These are phyloP conservation scores for Copsychus sechellarum DNA, from an alignment of 2,113 vertebrate genomes.

Conservation along the genomic window DNA sequence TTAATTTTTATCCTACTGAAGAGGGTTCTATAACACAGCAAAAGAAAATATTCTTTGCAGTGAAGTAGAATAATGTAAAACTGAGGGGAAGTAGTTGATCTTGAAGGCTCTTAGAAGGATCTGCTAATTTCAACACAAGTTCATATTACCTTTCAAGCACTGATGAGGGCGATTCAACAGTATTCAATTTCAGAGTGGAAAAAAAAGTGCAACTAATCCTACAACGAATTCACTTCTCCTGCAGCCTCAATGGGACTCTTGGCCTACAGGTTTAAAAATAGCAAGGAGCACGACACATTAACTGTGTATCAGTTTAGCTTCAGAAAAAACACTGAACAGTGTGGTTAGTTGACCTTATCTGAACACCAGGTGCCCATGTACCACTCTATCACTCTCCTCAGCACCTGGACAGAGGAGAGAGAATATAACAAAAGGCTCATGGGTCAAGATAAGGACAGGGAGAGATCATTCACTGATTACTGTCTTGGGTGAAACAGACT, in stretches of 20 bases:
- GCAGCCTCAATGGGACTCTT: background rate
- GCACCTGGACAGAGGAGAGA: background rate
- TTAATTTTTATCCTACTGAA: background rate
- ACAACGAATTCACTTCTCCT: background rate
- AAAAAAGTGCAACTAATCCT: background rate
- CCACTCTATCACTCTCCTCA: accelerated
- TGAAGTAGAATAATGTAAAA: background rate
- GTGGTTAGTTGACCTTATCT: background rate
- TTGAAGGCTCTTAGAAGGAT: background rate
- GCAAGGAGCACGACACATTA: background rate
- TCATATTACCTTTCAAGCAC: background rate
- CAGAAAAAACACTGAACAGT: background rate
- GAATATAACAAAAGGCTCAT: background rate
- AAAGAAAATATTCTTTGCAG: background rate
- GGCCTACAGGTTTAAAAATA: background rate
- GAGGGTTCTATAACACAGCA: background rate
- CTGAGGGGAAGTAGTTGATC: background rate
- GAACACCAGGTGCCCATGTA: background rate
- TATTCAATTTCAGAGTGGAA: background rate
- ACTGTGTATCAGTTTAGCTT: background rate
- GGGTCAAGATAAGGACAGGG: background rate
- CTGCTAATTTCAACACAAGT: background rate
- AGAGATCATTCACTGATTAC: background rate
- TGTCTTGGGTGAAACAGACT: background rate
- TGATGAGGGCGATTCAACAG: background rate